Evolutionary conservation across 2,888 invertebrate genomes (phyloP), one percentile per base, ranked within the genome.

Genomic region (Synergus itoensis): DNA sequence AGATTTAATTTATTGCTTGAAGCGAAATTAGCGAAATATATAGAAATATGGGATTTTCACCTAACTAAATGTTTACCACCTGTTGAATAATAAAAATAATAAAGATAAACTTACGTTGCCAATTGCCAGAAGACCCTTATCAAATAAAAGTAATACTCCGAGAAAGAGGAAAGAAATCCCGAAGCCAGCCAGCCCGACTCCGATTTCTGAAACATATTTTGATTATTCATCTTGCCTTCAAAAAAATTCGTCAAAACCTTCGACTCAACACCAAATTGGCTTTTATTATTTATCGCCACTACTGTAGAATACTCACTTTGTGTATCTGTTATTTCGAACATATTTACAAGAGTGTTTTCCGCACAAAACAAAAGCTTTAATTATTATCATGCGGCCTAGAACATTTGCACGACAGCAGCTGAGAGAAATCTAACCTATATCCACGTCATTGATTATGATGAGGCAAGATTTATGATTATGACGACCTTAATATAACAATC

Each of bases 61-160:
- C 76, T 73, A 57, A 36, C n/a, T 18, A 8, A 62, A 67, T 69
- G 16, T 18, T 12, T 14, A 43, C 60, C 36, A 21, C 21, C 12
- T 60, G 21, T 60, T 28, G 11, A 48, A 7, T 9, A 64, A 63
- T 64, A 63, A 67, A 78, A 69, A 64, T 60, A 43, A 36, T 36
- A 36, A 36, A 36, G 36, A 36, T 36, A 78, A 86, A 95, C 97
- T 96, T 94, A 99, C 99, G 95, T 99, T 99, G 91, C 99, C 99
- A 92, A 99, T 98, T n/a, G 99, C 99, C 79, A 99, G 93, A 79
- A 99, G 93, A 77, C 99, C 99, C 93, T 98, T 98, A 93, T 99
- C 99, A 92, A 99, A 99, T 78, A 99, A 93, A 80, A 99, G 93
- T 69, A 99, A 89, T 60, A 99, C 96, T 80, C 99, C 99, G 9